Base-by-base conservation (phyloP, 2,113 vertebrate species). In the Sturnira hondurensis region DNA sequence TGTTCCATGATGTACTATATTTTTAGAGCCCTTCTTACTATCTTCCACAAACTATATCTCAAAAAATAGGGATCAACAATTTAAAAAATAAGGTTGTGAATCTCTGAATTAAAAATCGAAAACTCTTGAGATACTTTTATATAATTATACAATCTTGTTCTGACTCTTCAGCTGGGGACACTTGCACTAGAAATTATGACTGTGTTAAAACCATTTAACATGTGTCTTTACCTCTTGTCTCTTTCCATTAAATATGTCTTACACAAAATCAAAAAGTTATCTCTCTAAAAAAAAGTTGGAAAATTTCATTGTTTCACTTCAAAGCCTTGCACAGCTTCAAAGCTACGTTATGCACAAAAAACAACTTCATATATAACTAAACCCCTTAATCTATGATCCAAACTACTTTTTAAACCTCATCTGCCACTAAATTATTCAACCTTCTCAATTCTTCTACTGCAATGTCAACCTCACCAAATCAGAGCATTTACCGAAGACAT, bases 211-310 rank as follows among this genome's bases (percentile, higher is more conserved):
- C 12, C 43, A 90, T 43, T 56, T 58, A 88, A 50, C 20, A 73
- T n/a, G 9, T 5, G 0, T 50, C 82, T 92, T 89, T 67, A 81
- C 14, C 28, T 61, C 70, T 43, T 61, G 11, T 47, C 50, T 93
- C 87, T 89, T 78, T 54, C 63, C 65, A 88, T 52, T 86, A 94
- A 77, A 45, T 81, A 94, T 54, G 52, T 96, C 71, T 93, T 92
- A 24, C 38, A 63, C 88, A 4, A 94, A 94, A 97, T 80, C 7
- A 88, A 97, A 96, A 90, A 90, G 52, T 73, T 31, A 95, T 68
- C 36, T 93, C 41, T 97, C 68, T 73, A 91, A 78, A 67, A 96
- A 96, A 94, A 88, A 76, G 93, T 47, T 11, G 71, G 54, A 70
- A 82, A 89, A 20, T 91, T 83, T 89, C 65, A 76, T 41, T 81